Base-by-base conservation (phyloP, 2,888 invertebrate species). In the Dynastes grantii region DNA sequence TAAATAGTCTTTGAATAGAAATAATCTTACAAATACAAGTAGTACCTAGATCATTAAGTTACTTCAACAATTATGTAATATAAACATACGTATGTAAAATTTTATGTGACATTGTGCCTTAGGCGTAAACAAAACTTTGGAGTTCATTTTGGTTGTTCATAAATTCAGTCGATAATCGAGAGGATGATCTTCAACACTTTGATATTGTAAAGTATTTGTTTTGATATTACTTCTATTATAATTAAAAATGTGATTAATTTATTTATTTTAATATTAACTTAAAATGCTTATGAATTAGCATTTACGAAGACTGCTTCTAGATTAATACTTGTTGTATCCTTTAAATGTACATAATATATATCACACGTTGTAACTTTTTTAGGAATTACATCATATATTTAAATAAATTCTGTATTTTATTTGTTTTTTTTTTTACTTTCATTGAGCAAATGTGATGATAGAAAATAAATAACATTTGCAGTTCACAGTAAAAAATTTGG, bases 231-330 rank as follows among this genome's bases (percentile, higher is more conserved):
- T 71, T 11, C 55, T 55, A 37, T 37, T 63, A 40, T 22, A 22
- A 75, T 61, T 22, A 11, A 61, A 55, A 11, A 6, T 58, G 58
- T 73, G 58, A 61, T 75, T 75, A 75, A 70, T 58, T 71, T 61
- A 77, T 77, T 77, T 77, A 77, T 77, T 77, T 37, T 77, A 77
- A 49, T 70, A 77, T 68, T 61, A 29, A 70, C 61, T 77, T 49
- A 70, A 70, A 77, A 77, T 77, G 77, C 77, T 77, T 70, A 70
- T 70, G 16, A 70, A 61, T 61, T 77, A 70, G 77, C 77, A 77
- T 77, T 77, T 77, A 61, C 32, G 55, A 77, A 77, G 77, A 77
- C 77, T 77, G 77, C 77, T 77, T 77, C 37, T 77, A 77, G 77
- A 77, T 63, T 77, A 77, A 70, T 63, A 58, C 11, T 8, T 45